Evolutionary conservation across 1,140 invertebrate species (phyloP).

Genomic region (Danaus plexippus): DNA sequence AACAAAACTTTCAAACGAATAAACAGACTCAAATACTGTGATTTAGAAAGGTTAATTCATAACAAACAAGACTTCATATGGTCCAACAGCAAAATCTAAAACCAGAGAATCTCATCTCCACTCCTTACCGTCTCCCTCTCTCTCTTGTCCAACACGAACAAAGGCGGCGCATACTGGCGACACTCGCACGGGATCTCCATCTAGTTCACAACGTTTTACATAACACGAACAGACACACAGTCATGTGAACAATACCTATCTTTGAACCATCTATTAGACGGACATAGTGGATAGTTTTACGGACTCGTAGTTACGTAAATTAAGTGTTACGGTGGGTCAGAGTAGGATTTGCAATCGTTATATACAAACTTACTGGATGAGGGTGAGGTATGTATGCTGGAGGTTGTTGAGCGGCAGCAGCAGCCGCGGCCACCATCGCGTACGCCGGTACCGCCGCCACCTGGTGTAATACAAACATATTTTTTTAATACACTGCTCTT

Average conservation of each 20-base stretch:
- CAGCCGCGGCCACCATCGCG: slow-evolving; percentile 45
- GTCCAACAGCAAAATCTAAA: slow-evolving; percentile 7
- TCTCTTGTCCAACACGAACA: slow-evolving; percentile 52
- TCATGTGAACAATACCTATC: background rate
- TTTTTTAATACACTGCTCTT: background rate
- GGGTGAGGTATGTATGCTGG: slow-evolving; percentile 54
- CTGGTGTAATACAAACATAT: slow-evolving; percentile 15
- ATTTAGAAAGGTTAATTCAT: too few relatives aligned
- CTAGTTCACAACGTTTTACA: slow-evolving; percentile 20
- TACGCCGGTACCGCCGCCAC: slow-evolving; percentile 45
- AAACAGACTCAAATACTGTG: too few relatives aligned
- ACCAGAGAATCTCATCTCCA: background rate
- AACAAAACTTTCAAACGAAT: too few relatives aligned
- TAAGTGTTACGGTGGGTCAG: background rate
- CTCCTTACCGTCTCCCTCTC: slow-evolving; percentile 56
- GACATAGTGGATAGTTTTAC: too few relatives aligned
- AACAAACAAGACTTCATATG: too few relatives aligned
- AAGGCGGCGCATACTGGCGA: slow-evolving; percentile 51
- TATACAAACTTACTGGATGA: slow-evolving; percentile 42
- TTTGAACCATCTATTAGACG: background rate
- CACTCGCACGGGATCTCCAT: slow-evolving; percentile 65
- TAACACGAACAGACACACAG: background rate
- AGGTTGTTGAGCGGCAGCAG: slow-evolving; percentile 54
- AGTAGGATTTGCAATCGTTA: too few relatives aligned
- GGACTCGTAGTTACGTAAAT: too few relatives aligned